These are phyloP conservation scores for Orchesella cincta DNA, from an alignment of 1,140 invertebrate species.

Conservation along the genomic window DNA sequence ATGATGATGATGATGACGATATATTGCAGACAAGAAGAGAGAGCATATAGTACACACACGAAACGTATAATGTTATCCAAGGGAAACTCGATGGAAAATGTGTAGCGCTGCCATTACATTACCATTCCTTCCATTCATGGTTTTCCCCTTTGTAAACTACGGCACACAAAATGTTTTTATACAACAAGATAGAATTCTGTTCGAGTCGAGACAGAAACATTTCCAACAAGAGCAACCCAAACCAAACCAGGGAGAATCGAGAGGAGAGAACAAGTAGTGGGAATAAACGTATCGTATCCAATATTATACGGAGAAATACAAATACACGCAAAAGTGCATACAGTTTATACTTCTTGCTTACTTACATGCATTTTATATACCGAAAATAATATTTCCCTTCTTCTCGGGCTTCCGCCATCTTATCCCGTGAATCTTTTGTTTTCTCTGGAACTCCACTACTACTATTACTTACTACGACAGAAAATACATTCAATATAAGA, in stretches of 20 bases:
- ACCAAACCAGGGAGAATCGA: not conserved
- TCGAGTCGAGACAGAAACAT: not conserved
- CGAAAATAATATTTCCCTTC: slow-evolving; percentile 11
- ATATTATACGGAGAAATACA: not conserved
- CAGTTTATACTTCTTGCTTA: not conserved
- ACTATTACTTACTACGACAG: not conserved
- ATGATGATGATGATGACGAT: no score
- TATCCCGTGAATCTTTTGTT: slow-evolving; percentile 44
- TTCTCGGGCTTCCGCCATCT: slow-evolving; percentile 42
- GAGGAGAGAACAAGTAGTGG: not conserved
- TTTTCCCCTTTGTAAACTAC: no score
- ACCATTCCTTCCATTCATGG: no score
- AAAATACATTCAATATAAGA: not conserved
- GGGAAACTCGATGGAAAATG: no score
- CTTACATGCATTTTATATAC: not conserved
- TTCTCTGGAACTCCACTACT: slow-evolving; percentile 11
- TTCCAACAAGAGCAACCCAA: not conserved
- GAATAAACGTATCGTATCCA: not conserved
- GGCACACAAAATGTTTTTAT: no score
- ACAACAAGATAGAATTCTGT: no score
- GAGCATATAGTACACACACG: no score
- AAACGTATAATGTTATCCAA: no score
- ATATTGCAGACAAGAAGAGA: no score
- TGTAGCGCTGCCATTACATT: no score
- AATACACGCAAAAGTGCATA: not conserved